phyloP scores from a whole-genome alignment of 2,113 vertebrate species.

The Montifringilla adamsi region DNA sequence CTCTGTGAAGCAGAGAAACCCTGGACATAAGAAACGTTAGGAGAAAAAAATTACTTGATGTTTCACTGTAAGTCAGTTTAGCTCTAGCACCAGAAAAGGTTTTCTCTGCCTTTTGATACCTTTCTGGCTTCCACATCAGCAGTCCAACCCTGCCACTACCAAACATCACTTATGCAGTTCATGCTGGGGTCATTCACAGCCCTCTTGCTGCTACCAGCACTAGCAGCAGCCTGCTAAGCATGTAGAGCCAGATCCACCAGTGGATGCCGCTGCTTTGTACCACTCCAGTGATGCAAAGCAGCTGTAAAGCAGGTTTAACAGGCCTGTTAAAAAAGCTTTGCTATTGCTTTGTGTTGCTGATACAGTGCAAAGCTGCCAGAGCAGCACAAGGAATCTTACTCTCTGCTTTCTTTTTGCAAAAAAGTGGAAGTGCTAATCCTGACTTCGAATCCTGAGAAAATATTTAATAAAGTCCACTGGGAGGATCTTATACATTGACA shows the following conservation, averaged over 20 bases:
- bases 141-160: neutral
- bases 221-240: neutral
- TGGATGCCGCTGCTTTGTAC: neutral
- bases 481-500: neutral
- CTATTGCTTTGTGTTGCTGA: neutral
- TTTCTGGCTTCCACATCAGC: neutral
- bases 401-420: neutral
- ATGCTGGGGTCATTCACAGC: neutral
- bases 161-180: neutral
- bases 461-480: neutral
- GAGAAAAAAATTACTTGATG: neutral
- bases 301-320: constrained; percentile 10
- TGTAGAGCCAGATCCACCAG: neutral
- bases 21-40: neutral
- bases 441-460: neutral
- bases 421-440: neutral
- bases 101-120: neutral
- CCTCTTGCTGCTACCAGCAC: neutral
- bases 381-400: neutral
- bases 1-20: neutral
- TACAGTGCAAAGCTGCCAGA: neutral
- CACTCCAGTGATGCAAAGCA: neutral
- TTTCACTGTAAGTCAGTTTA: neutral
- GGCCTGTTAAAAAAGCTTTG: neutral
- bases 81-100: neutral